Base-by-base conservation (phyloP, 1,140 invertebrate genomes). In the Mamestra configurata region DNA sequence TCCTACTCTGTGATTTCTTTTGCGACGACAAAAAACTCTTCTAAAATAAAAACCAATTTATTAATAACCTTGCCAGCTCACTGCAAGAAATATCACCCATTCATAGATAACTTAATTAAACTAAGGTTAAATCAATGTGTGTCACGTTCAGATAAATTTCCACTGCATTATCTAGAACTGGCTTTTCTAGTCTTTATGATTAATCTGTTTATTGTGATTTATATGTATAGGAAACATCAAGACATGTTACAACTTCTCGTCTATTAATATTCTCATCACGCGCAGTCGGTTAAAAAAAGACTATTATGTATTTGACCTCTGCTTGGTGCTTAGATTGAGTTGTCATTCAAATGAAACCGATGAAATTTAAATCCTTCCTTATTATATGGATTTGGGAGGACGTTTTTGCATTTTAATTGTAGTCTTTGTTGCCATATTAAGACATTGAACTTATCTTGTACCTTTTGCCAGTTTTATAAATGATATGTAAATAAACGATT, bases 261-360 rank as follows among this genome's bases (percentile, higher is more conserved):
- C 6, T 24, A 46, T 70, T 49, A 46, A 18, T 49, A 70, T 70
- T 70, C 66, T 27, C 13, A 46, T 49, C 40, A 70, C 40, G 20
- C 1, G 20, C 1, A 46, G 5, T 49, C 35, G 35, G n/a, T 20
- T 40, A 24, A 20, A 59, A 59, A 37, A 37, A 2, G 49, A 24
- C 66, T 70, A n/a, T 70, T 70, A 70, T 70, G 22, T 70, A 5
- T 70, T 49, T 70, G 40, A 70, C 40, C 40, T 70, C 40, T 22
- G 43, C 1, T n/a, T 46, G 3, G 24, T 43, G 64, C 46, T 10
- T 11, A 46, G 13, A 24, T 43, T 11, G 40, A 15, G n/a, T 15
- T 68, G 15, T 20, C 55, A 57, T 27, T 59, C 13, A 35, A 61
- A 61, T 31, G 31, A 35, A 18, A 35, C 35, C 15, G 57, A 55